These are phyloP conservation scores for Aphodius sticticus DNA, from an alignment of 2,888 invertebrate genomes.

Conservation along the genomic window DNA sequence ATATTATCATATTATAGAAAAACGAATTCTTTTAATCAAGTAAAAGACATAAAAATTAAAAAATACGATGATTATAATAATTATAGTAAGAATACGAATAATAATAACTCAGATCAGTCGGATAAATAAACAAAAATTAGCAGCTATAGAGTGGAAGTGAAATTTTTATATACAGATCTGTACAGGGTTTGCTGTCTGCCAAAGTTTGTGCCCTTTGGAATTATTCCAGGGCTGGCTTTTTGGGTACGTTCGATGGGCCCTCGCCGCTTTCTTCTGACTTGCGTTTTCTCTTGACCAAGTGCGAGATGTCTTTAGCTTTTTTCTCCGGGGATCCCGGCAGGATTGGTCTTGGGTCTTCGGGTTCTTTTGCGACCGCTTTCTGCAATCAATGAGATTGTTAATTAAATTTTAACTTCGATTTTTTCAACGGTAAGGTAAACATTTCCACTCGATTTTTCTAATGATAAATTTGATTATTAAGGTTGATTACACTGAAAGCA, in stretches of 20 bases:
- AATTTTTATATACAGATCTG: neutral
- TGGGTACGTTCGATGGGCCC: constrained; percentile 64
- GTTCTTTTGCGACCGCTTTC: neutral
- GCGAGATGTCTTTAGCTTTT: constrained; percentile 80
- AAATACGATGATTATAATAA: constrained; percentile 9
- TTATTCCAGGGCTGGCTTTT: constrained; percentile 60
- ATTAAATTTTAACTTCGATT: too few relatives aligned
- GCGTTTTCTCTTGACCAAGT: constrained; percentile 80
- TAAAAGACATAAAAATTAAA: neutral
- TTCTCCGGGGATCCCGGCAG: constrained; percentile 54
- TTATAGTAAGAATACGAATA: neutral
- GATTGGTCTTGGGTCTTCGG: constrained; percentile 34
- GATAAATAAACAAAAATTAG: neutral
- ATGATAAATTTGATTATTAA: constrained; percentile 33
- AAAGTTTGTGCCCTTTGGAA: neutral
- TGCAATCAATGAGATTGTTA: neutral
- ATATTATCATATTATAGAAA: neutral
- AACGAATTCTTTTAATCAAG: neutral
- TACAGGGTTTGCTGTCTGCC: neutral
- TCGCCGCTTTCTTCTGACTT: constrained; percentile 71
- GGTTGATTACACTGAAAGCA: constrained; percentile 56
- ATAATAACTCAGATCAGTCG: neutral
- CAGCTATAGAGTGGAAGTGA: neutral
- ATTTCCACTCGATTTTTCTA: too few relatives aligned
- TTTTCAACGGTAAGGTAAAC: too few relatives aligned